A percentile compares a stretch with the other conserved stretches of the same genome.
Conservation (phyloP, 2,888 invertebrate species). For the Cheilosia soror region DNA sequence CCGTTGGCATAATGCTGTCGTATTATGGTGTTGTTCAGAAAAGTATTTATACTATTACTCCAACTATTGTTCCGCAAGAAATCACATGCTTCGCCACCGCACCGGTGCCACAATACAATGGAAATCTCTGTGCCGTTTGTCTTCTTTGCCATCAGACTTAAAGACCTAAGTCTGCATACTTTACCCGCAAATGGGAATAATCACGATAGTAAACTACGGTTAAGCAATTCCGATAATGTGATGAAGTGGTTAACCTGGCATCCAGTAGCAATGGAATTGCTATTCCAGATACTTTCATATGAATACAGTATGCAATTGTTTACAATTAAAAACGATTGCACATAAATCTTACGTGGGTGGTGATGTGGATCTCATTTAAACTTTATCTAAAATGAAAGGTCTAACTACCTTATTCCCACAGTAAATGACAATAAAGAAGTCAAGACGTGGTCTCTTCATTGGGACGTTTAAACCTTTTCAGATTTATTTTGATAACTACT, state of each 20-base stretch:
- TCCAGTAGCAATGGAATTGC: conserved; percentile 9
- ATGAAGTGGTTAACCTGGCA: conserved; percentile 46
- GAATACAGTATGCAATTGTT: conserved; percentile 24
- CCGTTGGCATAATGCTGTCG: not conserved
- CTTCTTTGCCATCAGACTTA: conserved; percentile 23
- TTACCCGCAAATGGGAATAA: conserved; percentile 44
- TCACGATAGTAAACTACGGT: conserved; percentile 55
- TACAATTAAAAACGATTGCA: conserved; percentile 37
- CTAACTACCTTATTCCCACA: conserved; percentile 17
- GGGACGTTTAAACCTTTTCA: conserved; percentile 8
- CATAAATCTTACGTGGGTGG: conserved; percentile 36
- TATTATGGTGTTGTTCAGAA: no score
- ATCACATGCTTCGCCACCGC: conserved; percentile 33
- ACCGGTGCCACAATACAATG: conserved; percentile 14
- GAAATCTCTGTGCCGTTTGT: conserved; percentile 20
- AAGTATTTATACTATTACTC: not conserved
- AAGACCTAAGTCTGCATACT: conserved; percentile 34
- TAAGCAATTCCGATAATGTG: conserved; percentile 53
- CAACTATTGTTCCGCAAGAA: conserved; percentile 57
- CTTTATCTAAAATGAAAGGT: conserved; percentile 3
- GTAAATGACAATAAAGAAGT: conserved; percentile 15
- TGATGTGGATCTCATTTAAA: not conserved
- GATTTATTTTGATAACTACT: conserved; percentile 3
- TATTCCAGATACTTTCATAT: conserved; percentile 2
- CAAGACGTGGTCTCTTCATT: conserved; percentile 15